A percentile compares a stretch with the other conserved stretches of the same genome.
phyloP scores from a whole-genome alignment of 2,113 vertebrate species.

The Campylomormyrus numenius region DNA sequence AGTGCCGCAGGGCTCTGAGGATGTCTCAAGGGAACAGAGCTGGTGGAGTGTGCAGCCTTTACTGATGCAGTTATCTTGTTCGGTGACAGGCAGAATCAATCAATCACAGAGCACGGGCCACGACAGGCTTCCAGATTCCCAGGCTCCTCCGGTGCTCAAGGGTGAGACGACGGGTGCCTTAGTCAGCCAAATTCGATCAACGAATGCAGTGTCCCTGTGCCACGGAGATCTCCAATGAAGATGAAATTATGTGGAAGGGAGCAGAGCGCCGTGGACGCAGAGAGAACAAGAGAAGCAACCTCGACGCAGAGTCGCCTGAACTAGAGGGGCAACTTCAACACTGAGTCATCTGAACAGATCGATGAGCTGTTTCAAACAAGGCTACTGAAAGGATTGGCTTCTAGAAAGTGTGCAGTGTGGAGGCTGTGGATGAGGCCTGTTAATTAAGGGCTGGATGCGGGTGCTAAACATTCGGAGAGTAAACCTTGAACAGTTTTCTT shows the following conservation, averaged over 20 bases:
- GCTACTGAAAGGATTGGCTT: background rate
- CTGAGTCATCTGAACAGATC: background rate
- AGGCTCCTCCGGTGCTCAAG: constrained; percentile 74
- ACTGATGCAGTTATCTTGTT: constrained; percentile 95
- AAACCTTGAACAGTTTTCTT: constrained; percentile 67
- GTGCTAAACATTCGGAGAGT: constrained; percentile 62
- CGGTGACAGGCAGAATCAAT: constrained; percentile 93
- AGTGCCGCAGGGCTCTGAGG: constrained; percentile 59
- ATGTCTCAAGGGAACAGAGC: constrained; percentile 59
- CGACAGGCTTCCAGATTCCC: constrained; percentile 69
- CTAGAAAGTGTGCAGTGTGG: constrained; percentile 49
- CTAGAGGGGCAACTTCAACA: background rate
- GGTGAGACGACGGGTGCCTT: constrained; percentile 77
- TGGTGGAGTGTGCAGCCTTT: constrained; percentile 77
- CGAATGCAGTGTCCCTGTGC: constrained; percentile 86
- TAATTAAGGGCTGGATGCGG: constrained; percentile 52
- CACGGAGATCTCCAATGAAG: constrained; percentile 93
- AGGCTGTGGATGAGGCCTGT: constrained; percentile 48
- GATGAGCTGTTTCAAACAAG: background rate
- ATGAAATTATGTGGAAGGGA: constrained; percentile 91
- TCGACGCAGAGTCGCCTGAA: background rate
- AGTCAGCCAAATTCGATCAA: constrained; percentile 97
- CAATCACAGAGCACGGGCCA: constrained; percentile 74
- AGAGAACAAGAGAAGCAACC: constrained; percentile 58
- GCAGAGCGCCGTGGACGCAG: constrained; percentile 72